phyloP scores from a whole-genome alignment of 2,888 invertebrate species.

The Meliscaeva auricollis region DNA sequence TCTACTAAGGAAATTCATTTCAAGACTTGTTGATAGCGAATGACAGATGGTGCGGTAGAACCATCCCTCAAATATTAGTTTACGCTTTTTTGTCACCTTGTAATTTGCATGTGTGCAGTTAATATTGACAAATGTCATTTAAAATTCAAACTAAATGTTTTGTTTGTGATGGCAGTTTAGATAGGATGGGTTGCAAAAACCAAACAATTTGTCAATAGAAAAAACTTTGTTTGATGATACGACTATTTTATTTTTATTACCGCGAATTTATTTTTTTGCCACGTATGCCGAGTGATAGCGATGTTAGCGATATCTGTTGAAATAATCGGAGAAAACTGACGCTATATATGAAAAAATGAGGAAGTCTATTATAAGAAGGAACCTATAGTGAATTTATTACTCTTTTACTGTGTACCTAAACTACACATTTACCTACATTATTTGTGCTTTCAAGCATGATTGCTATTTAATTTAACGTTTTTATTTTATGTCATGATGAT shows the following conservation, averaged over 20 bases:
- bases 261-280: neutral
- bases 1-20: conserved; percentile 27
- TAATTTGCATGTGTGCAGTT: conserved; percentile 6
- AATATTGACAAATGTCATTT: conserved; percentile 8
- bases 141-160: too few relatives aligned
- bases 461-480: conserved; percentile 5
- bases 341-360: neutral
- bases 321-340: neutral
- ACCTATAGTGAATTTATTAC: neutral
- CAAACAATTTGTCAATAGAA: conserved; percentile 18
- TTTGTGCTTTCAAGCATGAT: neutral
- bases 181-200: neutral
- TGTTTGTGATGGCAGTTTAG: conserved; percentile 20
- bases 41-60: neutral
- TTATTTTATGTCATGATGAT: neutral
- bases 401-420: neutral
- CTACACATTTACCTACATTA: neutral
- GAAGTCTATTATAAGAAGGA: neutral
- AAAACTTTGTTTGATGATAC: neutral
- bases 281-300: neutral
- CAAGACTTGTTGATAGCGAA: neutral
- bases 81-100: neutral
- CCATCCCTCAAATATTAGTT: neutral
- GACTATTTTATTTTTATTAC: neutral
- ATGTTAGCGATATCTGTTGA: conserved; percentile 5